phyloP scores from a whole-genome alignment of 1,140 invertebrate genomes.

The Notospermus geniculatus region DNA sequence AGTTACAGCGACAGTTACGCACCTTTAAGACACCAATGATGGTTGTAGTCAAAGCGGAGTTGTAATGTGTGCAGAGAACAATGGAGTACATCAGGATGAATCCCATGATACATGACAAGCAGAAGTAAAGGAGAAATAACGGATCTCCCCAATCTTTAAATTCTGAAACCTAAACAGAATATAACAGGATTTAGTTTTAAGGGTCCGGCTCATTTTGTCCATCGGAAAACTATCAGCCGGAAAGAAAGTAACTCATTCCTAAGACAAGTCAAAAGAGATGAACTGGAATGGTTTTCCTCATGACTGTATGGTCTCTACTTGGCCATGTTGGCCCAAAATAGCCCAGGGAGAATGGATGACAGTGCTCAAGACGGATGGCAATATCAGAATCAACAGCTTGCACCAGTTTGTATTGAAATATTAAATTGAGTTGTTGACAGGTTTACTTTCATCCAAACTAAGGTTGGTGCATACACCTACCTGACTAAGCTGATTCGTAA shows the following conservation, averaged over 20 bases:
- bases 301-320: no score
- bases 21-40: conserved; percentile 80
- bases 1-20: conserved; percentile 4
- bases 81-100: conserved; percentile 94
- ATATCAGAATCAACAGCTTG: no score
- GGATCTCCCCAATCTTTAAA: conserved; percentile 74
- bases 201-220: no score
- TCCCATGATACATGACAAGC: conserved; percentile 92
- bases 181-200: no score
- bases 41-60: conserved; percentile 96
- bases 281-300: neutral
- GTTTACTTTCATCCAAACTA: no score
- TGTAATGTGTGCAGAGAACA: conserved; percentile 91
- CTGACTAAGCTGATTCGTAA: conserved; percentile 75
- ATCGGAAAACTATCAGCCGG: no score
- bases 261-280: neutral
- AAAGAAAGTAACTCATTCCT: no score
- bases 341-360: no score
- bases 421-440: no score
- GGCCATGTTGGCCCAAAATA: no score
- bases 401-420: no score
- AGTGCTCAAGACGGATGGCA: no score
- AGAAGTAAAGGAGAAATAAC: conserved; percentile 80
- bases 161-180: conserved; percentile 56
- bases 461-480: conserved; percentile 39